Evolutionary conservation across 2,113 vertebrate species (phyloP), one percentile per base, ranked within the genome.

Genomic region (Danio rerio): DNA sequence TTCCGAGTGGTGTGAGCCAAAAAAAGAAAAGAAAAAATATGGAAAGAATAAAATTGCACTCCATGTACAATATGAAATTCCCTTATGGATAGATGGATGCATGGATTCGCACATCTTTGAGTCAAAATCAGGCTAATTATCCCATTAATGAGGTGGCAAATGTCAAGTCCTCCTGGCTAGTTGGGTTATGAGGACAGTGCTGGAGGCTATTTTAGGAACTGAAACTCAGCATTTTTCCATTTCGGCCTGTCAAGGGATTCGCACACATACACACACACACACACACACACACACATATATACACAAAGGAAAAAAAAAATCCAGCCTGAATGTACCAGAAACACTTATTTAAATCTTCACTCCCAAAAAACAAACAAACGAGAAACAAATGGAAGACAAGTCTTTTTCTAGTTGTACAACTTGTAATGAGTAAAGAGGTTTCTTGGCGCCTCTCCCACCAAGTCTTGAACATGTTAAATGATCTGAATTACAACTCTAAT

Each of bases 351-450:
- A 40, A 8, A 20, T 74, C 31, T 61, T 69, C 52, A 80, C 10
- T n/a, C n/a, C n/a, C 56, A 50, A 4, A n/a, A 53, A 6, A 42
- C 52, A 81, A 72, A 59, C 4, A 65, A 53, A 50, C 13, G 0
- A 53, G 10, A 69, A 55, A 20, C 49, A 74, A 5, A 53, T 72
- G 62, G 47, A n/a, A 83, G 83, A 80, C 80, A 86, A 89, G 72
- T 80, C 40, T 49, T 79, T 89, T 90, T 85, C 84, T 88, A 92
- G 43, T 69, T 92, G 63, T 89, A 90, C 89, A 90, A 87, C 40
- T 81, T 81, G 84, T 91, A 92, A 93, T 91, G 89, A 92, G 90
- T 81, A 89, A 88, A 92, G 84, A 93, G 91, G 82, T 91, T 93
- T 92, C 90, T 89, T 93, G 92, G 91, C 90, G 76, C 68, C 74